Conservation (phyloP, 37 sponge, comb jelly and placozoan genomes). For the Cladorhizidae sp. region DNA sequence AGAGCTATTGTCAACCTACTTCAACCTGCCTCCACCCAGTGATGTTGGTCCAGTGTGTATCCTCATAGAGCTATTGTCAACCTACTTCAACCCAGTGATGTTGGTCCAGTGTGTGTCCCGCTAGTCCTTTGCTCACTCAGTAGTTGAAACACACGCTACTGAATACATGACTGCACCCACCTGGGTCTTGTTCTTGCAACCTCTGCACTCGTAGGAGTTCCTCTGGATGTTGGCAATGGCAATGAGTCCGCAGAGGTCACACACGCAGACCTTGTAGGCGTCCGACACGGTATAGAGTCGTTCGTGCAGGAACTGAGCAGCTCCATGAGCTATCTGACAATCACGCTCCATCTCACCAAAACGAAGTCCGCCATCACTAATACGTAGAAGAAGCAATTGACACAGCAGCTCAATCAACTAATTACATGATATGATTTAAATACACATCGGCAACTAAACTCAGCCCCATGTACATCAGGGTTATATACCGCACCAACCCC, state of each 20-base stretch:
- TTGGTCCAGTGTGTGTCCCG: too few species aligned
- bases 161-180: conserved; percentile 15
- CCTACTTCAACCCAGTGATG: neutral
- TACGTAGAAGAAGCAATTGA: too few species aligned
- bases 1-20: too few species aligned
- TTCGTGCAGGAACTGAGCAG: conserved; percentile 98
- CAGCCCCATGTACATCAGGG: too few species aligned
- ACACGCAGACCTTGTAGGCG: conserved; percentile 92
- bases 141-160: neutral
- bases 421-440: too few species aligned
- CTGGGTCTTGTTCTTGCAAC: conserved; percentile 99
- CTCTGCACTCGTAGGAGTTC: conserved; percentile 93
- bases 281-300: conserved; percentile 94
- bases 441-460: too few species aligned
- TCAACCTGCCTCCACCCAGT: too few species aligned
- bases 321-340: conserved; percentile 99
- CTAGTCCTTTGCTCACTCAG: neutral
- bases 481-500: too few species aligned
- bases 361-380: conserved; percentile 96
- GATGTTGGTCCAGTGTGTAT: too few species aligned
- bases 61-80: too few species aligned
- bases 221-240: conserved; percentile 95
- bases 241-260: conserved; percentile 97
- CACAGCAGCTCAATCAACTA: too few species aligned
- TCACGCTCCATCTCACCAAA: conserved; percentile 99